Evolutionary conservation across 2,888 invertebrate genomes (phyloP), one percentile per base, ranked within the genome.

Genomic region (Malthinus seriepunctatus): DNA sequence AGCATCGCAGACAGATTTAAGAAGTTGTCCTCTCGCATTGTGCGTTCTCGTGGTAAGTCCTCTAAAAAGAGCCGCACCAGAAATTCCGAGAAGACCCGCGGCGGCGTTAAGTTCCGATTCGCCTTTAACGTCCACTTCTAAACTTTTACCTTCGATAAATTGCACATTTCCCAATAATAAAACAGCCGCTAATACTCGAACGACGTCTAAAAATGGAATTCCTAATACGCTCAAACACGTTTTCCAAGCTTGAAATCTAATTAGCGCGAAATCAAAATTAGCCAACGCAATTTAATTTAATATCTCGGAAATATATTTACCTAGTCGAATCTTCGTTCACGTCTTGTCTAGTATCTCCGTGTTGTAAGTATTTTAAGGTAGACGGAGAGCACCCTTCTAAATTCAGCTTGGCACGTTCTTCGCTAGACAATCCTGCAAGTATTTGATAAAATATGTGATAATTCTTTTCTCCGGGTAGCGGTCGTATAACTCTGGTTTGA

Each of bases 381-480:
- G 88, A 86, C 9, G 92, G 84, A 37, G 89, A 86, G 77, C 92
- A 93, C 4, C 93, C 92, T 72, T 93, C 93, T 69, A 97, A 82
- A 80, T 94, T 93, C 32, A 96, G 83, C 80, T 92, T 93, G 11
- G 88, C 86, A 77, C 90, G 81, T 76, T 97, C 97, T 67, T 96
- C 95, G 51, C 87, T 81, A 39, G 90, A 88, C 23, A 97, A 84
- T 0, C 97, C 96, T 11, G 95, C 94, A 50, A 93, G 80, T 88
- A 97, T 89, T 82, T 97, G 95, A 81, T 97, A 97, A 82, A 97
- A 97, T 71, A 97, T 95, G 78, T 97, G 95, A 80, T 95, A 97
- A 81, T 96, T 97, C 76, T 94, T 93, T 80, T 96, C 96, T 73
- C 89, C 88, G 10, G 89, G 85, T 69, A 92, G 82, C 14, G 93